Evolutionary conservation across 2,888 invertebrate species (phyloP).

Genomic region (Eristalis intricaria): DNA sequence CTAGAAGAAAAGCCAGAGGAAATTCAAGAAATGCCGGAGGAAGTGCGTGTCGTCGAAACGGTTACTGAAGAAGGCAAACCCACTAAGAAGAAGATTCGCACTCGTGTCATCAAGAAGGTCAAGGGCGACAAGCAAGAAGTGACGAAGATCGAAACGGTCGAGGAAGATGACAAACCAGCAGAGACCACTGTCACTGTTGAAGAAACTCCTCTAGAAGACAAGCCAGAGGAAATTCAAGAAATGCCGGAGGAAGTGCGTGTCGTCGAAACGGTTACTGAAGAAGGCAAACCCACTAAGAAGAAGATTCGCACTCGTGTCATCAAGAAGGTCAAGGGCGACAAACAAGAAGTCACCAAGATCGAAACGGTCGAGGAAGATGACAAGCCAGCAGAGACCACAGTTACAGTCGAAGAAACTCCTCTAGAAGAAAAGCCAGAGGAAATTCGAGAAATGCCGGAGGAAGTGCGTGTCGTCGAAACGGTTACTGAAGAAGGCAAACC

Average conservation of each 20-base stretch:
- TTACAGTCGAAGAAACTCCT: not conserved
- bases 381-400: conserved; percentile 2
- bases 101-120: conserved; percentile 11
- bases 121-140: conserved; percentile 27
- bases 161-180: conserved; percentile 8
- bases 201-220: conserved; percentile 2
- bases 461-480: conserved; percentile 5
- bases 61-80: conserved; percentile 11
- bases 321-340: conserved; percentile 14
- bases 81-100: conserved; percentile 14
- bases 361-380: conserved; percentile 8
- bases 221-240: conserved; percentile 2
- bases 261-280: not conserved
- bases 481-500: conserved; percentile 9
- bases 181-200: conserved; percentile 16
- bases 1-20: conserved; percentile 4
- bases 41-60: conserved; percentile 9
- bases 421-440: conserved; percentile 3
- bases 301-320: conserved; percentile 13
- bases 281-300: conserved; percentile 14
- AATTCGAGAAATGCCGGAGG: not conserved
- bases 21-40: not conserved
- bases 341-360: conserved; percentile 16
- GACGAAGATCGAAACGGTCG: conserved; percentile 17
- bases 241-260: conserved; percentile 12